Evolutionary conservation across 2,797 vertebrate species (phyloP), one percentile per base, ranked within the genome.

Genomic region (Siniperca obscura): DNA sequence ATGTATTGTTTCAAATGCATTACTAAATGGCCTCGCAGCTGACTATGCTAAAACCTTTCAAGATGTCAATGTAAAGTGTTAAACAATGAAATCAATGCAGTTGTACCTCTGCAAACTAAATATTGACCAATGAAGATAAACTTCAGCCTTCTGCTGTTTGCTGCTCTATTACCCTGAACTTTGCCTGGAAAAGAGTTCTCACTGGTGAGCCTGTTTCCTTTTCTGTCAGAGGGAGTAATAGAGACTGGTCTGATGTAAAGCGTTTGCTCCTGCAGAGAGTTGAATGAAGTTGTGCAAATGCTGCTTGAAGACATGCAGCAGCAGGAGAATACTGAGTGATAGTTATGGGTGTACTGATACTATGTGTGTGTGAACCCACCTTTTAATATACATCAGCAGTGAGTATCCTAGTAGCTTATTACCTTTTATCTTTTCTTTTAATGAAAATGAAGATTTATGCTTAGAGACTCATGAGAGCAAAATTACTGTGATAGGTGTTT

Each of bases 161-260:
- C 57, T 60, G 56, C 44, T 65, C 52, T 57, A 86, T 82, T 79
- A 60, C 13, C 12, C 59, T 52, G 70, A 46, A 52, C 19, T 74
- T 82, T 75, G 61, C 61, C 50, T 73, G 56, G 42, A 11, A 66
- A 65, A 64, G 30, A 46, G 44, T 53, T 80, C 11, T 70, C 48
- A 61, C 19, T n/a, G 27, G 36, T 81, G 72, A 62, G 40, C 25
- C 17, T 19, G 59, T 48, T 75, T 44, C 25, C 30, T 60, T 78
- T 80, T 36, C 7, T 6, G 38, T 80, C 70, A 61, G 27, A 62
- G 34, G 38, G n/a, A 57, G 55, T 73, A 83, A 77, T 38, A 70
- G 70, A 74, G 65, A 68, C 0, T 72, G 84, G 76, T 76, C 5
- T 14, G 44, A 82, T 74, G 79, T 62, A 81, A 87, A 67, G 78